phyloP scores from a whole-genome alignment of 2,113 vertebrate genomes.

The Catharus fuscescens region DNA sequence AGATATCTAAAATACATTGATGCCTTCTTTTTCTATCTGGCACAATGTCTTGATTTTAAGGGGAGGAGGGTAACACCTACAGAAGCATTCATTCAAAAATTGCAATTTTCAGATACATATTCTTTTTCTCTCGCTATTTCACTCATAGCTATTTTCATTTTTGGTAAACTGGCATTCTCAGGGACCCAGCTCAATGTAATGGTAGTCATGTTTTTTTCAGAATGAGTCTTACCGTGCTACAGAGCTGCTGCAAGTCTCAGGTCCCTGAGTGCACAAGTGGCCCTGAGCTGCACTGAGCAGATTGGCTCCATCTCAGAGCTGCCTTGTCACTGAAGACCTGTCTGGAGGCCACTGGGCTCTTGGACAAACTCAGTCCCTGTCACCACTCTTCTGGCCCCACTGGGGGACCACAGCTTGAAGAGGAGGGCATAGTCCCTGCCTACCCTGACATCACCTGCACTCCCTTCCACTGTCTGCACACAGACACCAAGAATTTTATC shows the following conservation, averaged over 20 bases:
- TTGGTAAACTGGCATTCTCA: background rate
- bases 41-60: background rate
- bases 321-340: background rate
- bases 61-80: background rate
- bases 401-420: background rate
- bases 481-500: background rate
- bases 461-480: background rate
- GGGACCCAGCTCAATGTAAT: background rate
- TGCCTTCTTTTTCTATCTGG: background rate
- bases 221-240: background rate
- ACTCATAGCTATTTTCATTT: background rate
- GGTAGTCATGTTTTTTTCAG: background rate
- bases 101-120: background rate
- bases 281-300: background rate
- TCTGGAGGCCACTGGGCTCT: background rate
- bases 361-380: background rate
- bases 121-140: background rate
- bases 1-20: background rate
- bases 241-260: background rate
- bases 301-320: background rate
- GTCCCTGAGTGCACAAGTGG: background rate
- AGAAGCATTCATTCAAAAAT: background rate
- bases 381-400: background rate
- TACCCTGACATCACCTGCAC: fast-evolving
- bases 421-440: background rate